Percentiles rank a stretch among this genome's conserved stretches.
These are phyloP conservation scores for Clusia tigrina DNA, from an alignment of 2,888 invertebrate genomes.

Conservation along the genomic window DNA sequence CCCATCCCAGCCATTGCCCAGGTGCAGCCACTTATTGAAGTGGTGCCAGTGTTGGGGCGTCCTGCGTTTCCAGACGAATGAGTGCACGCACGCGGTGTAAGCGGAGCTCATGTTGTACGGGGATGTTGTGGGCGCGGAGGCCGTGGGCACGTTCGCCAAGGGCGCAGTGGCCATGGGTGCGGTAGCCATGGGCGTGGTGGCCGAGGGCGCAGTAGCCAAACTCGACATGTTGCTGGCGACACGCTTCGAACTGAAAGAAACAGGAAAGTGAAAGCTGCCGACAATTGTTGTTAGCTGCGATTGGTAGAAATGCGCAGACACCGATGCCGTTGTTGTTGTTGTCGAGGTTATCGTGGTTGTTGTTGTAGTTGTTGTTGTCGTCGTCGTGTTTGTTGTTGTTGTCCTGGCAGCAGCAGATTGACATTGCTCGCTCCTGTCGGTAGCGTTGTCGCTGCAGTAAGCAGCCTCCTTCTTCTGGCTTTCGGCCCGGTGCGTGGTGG, in stretches of 20 bases:
- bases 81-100: constrained; percentile 27
- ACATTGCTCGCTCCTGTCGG: background rate
- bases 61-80: constrained; percentile 34
- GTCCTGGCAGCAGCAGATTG: background rate
- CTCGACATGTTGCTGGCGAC: constrained; percentile 20
- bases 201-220: background rate
- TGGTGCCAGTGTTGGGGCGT: too few relatives aligned
- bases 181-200: background rate
- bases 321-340: constrained; percentile 1
- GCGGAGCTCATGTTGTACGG: constrained; percentile 15
- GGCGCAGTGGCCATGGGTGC: background rate
- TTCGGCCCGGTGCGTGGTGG: too few relatives aligned
- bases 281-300: too few relatives aligned
- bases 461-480: too few relatives aligned
- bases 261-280: too few relatives aligned
- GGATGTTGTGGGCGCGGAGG: background rate
- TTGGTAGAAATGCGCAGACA: too few relatives aligned
- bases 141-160: background rate
- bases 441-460: background rate
- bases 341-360: background rate
- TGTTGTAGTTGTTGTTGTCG: constrained; percentile 19
- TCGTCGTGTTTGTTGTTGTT: constrained; percentile 6
- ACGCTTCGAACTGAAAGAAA: too few relatives aligned
- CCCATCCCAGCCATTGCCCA: constrained; percentile 36
- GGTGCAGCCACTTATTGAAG: constrained; percentile 31